Conservation (phyloP, 2,888 invertebrate species). For the Glaucopsyche alexis region DNA sequence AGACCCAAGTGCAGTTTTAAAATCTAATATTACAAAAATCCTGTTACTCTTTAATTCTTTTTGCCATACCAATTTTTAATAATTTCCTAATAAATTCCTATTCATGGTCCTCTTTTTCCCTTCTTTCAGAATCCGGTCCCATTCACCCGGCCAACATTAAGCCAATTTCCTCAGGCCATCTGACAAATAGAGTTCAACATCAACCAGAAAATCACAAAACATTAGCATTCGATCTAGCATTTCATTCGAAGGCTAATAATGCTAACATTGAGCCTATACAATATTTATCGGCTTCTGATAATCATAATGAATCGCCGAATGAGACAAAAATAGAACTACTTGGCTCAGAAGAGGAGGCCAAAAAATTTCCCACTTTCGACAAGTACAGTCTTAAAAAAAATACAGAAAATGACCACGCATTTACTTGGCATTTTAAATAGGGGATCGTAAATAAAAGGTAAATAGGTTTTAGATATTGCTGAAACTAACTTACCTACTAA, state of each 20-base stretch:
- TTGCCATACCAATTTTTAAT: background rate
- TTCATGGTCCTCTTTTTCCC: slow-evolving; percentile 61
- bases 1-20: too few species aligned
- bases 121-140: slow-evolving; percentile 58
- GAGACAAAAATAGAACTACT: slow-evolving; percentile 30
- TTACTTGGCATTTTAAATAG: slow-evolving; percentile 10
- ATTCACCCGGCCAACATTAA: slow-evolving; percentile 48
- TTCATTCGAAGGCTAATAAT: slow-evolving; percentile 13
- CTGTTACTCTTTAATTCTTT: background rate
- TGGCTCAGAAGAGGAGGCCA: slow-evolving; percentile 28
- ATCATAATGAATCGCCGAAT: slow-evolving; percentile 16
- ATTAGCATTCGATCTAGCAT: slow-evolving; percentile 35
- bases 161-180: slow-evolving; percentile 41
- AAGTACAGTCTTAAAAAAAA: slow-evolving; percentile 32
- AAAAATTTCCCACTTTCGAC: slow-evolving; percentile 32
- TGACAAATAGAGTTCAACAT: slow-evolving; percentile 43
- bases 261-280: slow-evolving; percentile 4
- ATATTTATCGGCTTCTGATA: slow-evolving; percentile 16
- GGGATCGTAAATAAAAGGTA: slow-evolving; percentile 31
- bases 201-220: slow-evolving; percentile 43
- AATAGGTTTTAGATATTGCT: background rate
- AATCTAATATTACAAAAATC: background rate
- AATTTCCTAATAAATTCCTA: slow-evolving; percentile 36
- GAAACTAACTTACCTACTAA: background rate
- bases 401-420: slow-evolving; percentile 7